phyloP scores from a whole-genome alignment of 2,888 invertebrate species.

The Tanypteryx hageni region DNA sequence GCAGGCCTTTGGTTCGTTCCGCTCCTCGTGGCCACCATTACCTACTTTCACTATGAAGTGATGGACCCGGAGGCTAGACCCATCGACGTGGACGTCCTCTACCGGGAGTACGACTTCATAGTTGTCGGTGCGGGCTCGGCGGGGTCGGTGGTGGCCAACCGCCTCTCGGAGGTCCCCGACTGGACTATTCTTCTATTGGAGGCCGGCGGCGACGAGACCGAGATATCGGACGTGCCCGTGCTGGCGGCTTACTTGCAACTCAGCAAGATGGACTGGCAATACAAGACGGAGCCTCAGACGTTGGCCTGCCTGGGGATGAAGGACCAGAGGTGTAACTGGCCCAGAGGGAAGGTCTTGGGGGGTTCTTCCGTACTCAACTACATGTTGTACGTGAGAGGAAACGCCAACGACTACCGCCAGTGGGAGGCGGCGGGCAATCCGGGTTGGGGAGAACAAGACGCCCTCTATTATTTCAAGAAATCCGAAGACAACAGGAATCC shows the following conservation, averaged over 20 bases:
- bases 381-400: conserved; percentile 94
- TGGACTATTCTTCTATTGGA: conserved; percentile 90
- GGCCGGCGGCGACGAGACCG: conserved; percentile 94
- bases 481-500: conserved; percentile 94
- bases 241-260: conserved; percentile 92
- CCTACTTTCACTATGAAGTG: conserved; percentile 91
- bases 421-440: conserved; percentile 93
- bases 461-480: conserved; percentile 91
- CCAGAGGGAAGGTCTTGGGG: conserved; percentile 93
- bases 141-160: conserved; percentile 90
- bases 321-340: conserved; percentile 92
- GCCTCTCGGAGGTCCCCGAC: conserved; percentile 84
- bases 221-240: conserved; percentile 92
- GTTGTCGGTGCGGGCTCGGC: conserved; percentile 92
- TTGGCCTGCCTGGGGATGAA: conserved; percentile 91
- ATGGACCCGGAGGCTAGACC: conserved; percentile 89
- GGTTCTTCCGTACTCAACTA: conserved; percentile 94
- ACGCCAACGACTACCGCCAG: conserved; percentile 90
- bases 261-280: conserved; percentile 93
- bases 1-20: conserved; percentile 90
- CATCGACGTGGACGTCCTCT: conserved; percentile 82
- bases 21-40: conserved; percentile 88
- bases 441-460: conserved; percentile 91
- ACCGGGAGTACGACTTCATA: conserved; percentile 88
- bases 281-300: conserved; percentile 92